These are phyloP conservation scores for Himalopsyche anomala DNA, from an alignment of 2,888 invertebrate genomes.

Conservation along the genomic window DNA sequence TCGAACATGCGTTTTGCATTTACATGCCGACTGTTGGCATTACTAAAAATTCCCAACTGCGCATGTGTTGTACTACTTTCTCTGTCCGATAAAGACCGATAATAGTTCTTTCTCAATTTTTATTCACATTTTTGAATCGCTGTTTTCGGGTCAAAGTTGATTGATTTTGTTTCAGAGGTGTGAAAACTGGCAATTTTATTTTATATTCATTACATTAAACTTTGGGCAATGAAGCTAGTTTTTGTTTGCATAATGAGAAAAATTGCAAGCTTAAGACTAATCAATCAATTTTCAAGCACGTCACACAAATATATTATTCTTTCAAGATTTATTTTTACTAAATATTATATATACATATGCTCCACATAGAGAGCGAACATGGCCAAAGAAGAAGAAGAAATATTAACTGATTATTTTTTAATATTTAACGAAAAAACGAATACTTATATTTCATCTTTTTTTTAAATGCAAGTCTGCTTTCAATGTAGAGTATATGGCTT, in stretches of 20 bases:
- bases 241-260: not conserved
- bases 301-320: too few species aligned
- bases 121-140: constrained; percentile 25
- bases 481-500: too few species aligned
- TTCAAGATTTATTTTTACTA: too few species aligned
- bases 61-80: constrained; percentile 24
- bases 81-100: constrained; percentile 16
- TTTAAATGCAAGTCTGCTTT: too few species aligned
- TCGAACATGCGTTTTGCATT: constrained; percentile 29
- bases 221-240: not conserved
- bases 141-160: constrained; percentile 30
- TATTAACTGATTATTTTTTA: too few species aligned
- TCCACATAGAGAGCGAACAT: too few species aligned
- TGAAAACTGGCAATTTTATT: constrained; percentile 21
- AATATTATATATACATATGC: too few species aligned
- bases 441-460: too few species aligned
- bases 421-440: too few species aligned
- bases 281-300: too few species aligned
- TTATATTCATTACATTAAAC: not conserved
- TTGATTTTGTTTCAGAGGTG: constrained; percentile 1
- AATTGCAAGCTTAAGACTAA: too few species aligned
- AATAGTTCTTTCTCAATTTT: constrained; percentile 28
- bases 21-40: constrained; percentile 23
- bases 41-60: constrained; percentile 23
- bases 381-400: too few species aligned